Base-by-base conservation (phyloP, 2,113 vertebrate genomes). In the Butastur rufipennis region DNA sequence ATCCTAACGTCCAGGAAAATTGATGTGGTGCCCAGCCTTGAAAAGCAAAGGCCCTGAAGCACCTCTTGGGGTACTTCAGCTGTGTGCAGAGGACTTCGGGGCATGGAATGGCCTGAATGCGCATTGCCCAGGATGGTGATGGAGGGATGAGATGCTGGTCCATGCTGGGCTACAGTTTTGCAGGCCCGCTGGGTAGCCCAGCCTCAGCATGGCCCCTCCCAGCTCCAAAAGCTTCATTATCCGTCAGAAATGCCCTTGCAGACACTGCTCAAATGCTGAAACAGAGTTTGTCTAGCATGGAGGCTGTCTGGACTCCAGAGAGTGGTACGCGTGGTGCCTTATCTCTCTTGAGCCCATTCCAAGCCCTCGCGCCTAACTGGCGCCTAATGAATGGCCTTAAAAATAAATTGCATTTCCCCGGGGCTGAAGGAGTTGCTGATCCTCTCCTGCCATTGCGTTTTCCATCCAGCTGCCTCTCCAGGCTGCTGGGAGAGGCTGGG, bases 111-210 rank as follows among this genome's bases (percentile, higher is more conserved):
- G 15, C 42, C 45, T 45, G 21, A 34, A 42, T 4, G 11, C 45
- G 15, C 23, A 36, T 47, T 3, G 4, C 3, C 16, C 2, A 1
- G 18, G 20, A 36, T 62, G 32, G 14, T 25, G 56, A 16, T 15
- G 13, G 13, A 50, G 38, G 22, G 13, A 31, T 31, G 14, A 83
- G n/a, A 53, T 1, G 2, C 5, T 48, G 11, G 38, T 3, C 43
- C 2, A 0, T 36, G 16, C 18, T 40, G 43, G 25, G 32, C 38
- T 34, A 25, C 7, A 40, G 16, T 5, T 74, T 48, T 45, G 31
- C 59, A 89, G 16, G 2, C 4, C 2, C 7, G 2, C 14, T 27
- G 23, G n/a, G 5, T 34, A 48, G 19, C 13, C 13, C 8, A 0
- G 0, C 26, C 29, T 68, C 21, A 14, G 25, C 29, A 53, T 5